These are phyloP conservation scores for Enteromius viviparus DNA, from an alignment of 2,797 vertebrate genomes.

Conservation along the genomic window DNA sequence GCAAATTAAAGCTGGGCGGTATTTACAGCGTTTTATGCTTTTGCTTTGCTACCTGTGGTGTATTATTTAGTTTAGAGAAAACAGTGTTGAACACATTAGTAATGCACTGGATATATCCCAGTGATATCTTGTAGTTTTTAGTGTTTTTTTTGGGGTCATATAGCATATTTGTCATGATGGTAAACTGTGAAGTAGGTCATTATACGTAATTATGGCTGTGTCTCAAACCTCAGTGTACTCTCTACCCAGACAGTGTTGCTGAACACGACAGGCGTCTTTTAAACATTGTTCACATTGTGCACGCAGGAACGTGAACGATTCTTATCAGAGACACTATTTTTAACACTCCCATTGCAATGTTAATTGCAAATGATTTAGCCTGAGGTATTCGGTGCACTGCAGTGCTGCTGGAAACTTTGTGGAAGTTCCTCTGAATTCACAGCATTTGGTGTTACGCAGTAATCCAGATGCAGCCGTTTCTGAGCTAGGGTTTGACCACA, in stretches of 20 bases:
- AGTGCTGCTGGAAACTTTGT: constrained; percentile 18
- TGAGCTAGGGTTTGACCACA: constrained; percentile 24
- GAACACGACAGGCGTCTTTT: background rate
- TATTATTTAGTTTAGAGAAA: background rate
- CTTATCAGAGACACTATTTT: constrained; percentile 47
- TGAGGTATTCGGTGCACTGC: constrained; percentile 17
- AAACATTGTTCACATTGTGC: background rate
- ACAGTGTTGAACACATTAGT: background rate
- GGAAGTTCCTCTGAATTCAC: constrained; percentile 24
- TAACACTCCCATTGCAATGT: constrained; percentile 31
- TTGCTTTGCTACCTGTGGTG: background rate
- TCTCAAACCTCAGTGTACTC: constrained; percentile 2
- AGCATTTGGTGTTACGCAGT: background rate
- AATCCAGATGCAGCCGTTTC: constrained; percentile 9
- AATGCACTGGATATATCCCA: background rate
- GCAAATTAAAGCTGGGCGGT: background rate
- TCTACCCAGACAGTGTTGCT: background rate
- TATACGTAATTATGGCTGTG: background rate
- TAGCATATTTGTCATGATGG: background rate
- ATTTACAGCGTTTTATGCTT: background rate
- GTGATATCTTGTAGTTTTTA: background rate
- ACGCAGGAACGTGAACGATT: background rate
- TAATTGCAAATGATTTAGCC: constrained; percentile 26
- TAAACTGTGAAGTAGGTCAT: background rate
- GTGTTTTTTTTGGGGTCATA: background rate